These are phyloP conservation scores for Trichomalopsis sarcophagae DNA, from an alignment of 1,140 invertebrate species.

Conservation along the genomic window DNA sequence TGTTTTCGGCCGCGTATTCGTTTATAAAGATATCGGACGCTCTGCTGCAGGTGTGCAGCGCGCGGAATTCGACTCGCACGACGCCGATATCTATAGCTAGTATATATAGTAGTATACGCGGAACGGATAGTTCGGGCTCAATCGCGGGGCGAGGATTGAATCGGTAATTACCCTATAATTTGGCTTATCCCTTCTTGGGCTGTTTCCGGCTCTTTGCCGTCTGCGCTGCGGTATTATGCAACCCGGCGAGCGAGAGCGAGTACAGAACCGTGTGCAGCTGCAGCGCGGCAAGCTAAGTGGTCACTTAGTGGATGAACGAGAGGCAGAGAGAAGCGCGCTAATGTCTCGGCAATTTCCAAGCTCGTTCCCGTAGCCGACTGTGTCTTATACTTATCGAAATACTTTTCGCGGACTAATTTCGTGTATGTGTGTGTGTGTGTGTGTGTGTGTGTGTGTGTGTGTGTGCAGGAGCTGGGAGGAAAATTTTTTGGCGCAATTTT, in stretches of 20 bases:
- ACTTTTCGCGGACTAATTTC: neutral
- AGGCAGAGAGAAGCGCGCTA: neutral
- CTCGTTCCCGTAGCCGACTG: neutral
- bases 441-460: neutral
- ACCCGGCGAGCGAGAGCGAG: neutral
- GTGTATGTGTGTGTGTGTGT: neutral
- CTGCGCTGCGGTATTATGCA: neutral
- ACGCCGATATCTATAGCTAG: neutral
- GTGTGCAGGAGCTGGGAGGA: neutral
- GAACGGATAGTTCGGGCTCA: no score
- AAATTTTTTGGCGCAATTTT: neutral
- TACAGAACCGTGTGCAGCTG: neutral
- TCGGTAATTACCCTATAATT: constrained; percentile 35
- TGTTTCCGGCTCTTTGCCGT: constrained; percentile 13
- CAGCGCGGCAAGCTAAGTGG: constrained; percentile 28
- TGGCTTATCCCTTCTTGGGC: constrained; percentile 38
- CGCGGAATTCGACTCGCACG: no score
- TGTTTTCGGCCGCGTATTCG: no score
- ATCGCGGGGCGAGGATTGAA: neutral
- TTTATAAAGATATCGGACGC: no score
- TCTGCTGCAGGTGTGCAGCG: no score
- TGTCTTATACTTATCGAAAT: neutral
- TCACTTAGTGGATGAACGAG: constrained; percentile 30
- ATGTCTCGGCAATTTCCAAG: constrained; percentile 13
- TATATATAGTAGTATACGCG: neutral